Conservation (phyloP, 2,113 vertebrate genomes). For the Forbesichthys agassizii region DNA sequence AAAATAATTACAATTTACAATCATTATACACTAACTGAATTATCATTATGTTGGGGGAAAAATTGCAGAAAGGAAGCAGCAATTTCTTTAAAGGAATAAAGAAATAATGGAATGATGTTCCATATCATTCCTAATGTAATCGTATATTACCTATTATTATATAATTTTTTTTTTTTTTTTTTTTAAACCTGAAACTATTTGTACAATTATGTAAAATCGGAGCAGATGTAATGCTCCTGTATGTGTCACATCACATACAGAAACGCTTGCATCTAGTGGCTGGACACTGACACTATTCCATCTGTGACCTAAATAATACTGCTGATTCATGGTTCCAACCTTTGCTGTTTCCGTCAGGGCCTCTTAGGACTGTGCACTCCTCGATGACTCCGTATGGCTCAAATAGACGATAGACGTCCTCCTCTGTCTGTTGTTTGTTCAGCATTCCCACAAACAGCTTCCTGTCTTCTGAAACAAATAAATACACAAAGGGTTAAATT, state of each 20-base stretch:
- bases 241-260: slow-evolving; percentile 2
- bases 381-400: slow-evolving; percentile 98
- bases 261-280: slow-evolving; percentile 14
- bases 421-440: slow-evolving; percentile 98
- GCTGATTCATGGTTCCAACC: slow-evolving; percentile 74
- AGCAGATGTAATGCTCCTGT: no score
- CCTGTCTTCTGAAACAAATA: slow-evolving; percentile 83
- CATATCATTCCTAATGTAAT: no score
- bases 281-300: slow-evolving; percentile 24
- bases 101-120: no score
- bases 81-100: no score
- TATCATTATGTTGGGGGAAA: no score
- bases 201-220: no score
- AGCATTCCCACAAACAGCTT: slow-evolving; percentile 99
- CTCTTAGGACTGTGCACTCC: slow-evolving; percentile 96
- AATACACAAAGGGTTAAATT: slow-evolving; percentile 58
- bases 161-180: no score
- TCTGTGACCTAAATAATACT: slow-evolving; percentile 59
- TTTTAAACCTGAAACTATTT: no score
- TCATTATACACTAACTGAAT: no score
- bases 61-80: no score
- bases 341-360: slow-evolving; percentile 98
- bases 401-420: slow-evolving; percentile 96
- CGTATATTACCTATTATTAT: no score
- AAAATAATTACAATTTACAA: no score